Evolutionary conservation across 1,140 invertebrate genomes (phyloP).

Genomic region (Drosophila aff.): DNA sequence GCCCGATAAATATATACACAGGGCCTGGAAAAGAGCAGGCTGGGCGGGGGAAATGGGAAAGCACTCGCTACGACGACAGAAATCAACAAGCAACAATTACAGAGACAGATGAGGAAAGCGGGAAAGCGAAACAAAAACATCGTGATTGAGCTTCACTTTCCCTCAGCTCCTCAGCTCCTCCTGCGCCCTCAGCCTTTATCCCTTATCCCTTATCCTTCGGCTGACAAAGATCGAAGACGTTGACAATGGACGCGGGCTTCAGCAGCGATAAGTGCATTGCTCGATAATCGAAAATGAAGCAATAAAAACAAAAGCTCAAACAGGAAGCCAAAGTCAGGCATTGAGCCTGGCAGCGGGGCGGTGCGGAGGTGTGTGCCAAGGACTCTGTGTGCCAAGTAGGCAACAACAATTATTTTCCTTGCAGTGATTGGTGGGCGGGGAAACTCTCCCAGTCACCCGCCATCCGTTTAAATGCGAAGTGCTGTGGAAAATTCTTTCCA

Average conservation of each 20-base stretch:
- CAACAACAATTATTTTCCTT: constrained; percentile 61
- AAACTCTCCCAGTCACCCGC: neutral
- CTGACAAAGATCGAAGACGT: constrained; percentile 71
- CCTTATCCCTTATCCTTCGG: constrained; percentile 26
- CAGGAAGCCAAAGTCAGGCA: constrained; percentile 47
- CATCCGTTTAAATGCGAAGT: constrained; percentile 35
- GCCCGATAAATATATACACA: constrained; percentile 17
- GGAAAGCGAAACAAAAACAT: constrained; percentile 25
- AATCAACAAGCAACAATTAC: constrained; percentile 82
- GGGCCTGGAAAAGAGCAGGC: constrained; percentile 12
- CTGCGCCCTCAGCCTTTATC: neutral
- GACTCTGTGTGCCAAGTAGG: constrained; percentile 33
- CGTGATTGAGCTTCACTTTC: constrained; percentile 56
- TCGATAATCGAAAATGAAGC: constrained; percentile 78
- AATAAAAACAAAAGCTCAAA: constrained; percentile 70
- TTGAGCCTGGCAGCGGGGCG: constrained; percentile 14
- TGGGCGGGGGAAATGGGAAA: constrained; percentile 26
- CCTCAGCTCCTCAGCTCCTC: constrained; percentile 1
- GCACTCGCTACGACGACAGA: constrained; percentile 44
- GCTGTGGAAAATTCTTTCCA: constrained; percentile 20
- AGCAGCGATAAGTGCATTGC: constrained; percentile 72
- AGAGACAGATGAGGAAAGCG: constrained; percentile 50
- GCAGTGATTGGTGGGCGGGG: constrained; percentile 43
- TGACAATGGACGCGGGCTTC: constrained; percentile 58
- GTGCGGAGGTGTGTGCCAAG: constrained; percentile 18